phyloP scores from a whole-genome alignment of 2,888 invertebrate species.

The Calephelis perditalis region DNA sequence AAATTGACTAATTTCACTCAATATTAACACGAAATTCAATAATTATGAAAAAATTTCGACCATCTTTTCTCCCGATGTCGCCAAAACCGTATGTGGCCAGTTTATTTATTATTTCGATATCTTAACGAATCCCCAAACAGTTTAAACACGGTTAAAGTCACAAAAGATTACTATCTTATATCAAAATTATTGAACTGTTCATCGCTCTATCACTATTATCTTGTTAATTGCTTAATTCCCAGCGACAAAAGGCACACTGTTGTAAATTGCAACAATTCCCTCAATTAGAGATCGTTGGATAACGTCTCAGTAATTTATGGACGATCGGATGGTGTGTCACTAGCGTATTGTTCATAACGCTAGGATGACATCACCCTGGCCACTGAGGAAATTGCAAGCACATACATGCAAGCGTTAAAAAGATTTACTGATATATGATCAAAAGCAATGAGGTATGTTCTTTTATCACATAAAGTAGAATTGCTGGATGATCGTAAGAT shows the following conservation, averaged over 20 bases:
- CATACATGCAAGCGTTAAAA: constrained; percentile 7
- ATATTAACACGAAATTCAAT: no score
- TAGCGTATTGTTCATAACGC: constrained; percentile 51
- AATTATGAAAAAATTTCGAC: no score
- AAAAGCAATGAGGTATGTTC: no score
- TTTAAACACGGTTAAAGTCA: no score
- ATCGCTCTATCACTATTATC: constrained; percentile 30
- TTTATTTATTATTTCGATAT: no score
- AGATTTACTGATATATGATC: constrained; percentile 1
- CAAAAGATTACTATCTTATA: background rate
- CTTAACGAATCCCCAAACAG: no score
- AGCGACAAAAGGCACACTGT: constrained; percentile 8
- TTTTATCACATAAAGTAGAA: no score
- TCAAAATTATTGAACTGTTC: constrained; percentile 25
- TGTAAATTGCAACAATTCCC: constrained; percentile 59
- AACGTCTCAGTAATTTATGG: constrained; percentile 48
- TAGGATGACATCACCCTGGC: constrained; percentile 51
- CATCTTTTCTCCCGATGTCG: no score
- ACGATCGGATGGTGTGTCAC: constrained; percentile 44
- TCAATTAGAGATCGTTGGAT: constrained; percentile 65
- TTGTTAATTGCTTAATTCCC: constrained; percentile 61
- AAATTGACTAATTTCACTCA: no score
- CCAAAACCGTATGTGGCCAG: no score
- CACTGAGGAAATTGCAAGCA: constrained; percentile 14
- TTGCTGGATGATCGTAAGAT: no score